Conservation (phyloP, 2,797 vertebrate genomes). For the Poecilia picta region DNA sequence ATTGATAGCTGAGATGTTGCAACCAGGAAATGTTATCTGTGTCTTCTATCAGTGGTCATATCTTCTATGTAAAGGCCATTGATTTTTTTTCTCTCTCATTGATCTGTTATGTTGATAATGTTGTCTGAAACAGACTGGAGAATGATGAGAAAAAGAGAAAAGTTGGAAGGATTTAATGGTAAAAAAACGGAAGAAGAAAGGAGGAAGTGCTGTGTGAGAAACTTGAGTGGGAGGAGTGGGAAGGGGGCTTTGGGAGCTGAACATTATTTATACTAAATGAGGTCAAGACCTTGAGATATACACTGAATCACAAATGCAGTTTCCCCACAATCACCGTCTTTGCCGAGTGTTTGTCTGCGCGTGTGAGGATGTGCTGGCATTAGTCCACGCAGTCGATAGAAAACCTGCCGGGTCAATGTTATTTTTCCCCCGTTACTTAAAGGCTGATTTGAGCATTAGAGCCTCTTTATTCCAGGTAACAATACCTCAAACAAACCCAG, state of each 20-base stretch:
- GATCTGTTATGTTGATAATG: slow-evolving; percentile 28
- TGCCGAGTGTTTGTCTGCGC: slow-evolving; percentile 22
- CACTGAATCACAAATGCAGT: slow-evolving; percentile 76
- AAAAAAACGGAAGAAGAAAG: slow-evolving; percentile 15
- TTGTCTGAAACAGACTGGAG: slow-evolving; percentile 15
- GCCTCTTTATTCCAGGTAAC: slow-evolving; percentile 25
- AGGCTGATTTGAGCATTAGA: slow-evolving; percentile 46
- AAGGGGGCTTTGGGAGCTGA: slow-evolving; percentile 65
- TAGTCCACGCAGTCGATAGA: slow-evolving; percentile 45
- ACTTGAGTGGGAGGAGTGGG: slow-evolving; percentile 18
- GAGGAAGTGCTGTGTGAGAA: slow-evolving; percentile 26
- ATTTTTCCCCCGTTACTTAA: slow-evolving; percentile 39
- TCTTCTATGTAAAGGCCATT: slow-evolving; percentile 38
- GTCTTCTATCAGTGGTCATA: slow-evolving; percentile 24
- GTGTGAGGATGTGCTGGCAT: slow-evolving; percentile 26
- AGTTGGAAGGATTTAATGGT: neutral
- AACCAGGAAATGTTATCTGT: slow-evolving; percentile 22
- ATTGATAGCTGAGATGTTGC: slow-evolving; percentile 18
- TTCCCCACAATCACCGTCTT: slow-evolving; percentile 66
- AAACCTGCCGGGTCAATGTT: slow-evolving; percentile 57
- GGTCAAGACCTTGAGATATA: slow-evolving; percentile 80
- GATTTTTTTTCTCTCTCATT: slow-evolving; percentile 32
- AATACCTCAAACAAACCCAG: slow-evolving; percentile 33
- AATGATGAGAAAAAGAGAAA: slow-evolving; percentile 7
- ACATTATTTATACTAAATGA: slow-evolving; percentile 82